phyloP scores from a whole-genome alignment of 2,888 invertebrate genomes.

The Conchocele bisecta region DNA sequence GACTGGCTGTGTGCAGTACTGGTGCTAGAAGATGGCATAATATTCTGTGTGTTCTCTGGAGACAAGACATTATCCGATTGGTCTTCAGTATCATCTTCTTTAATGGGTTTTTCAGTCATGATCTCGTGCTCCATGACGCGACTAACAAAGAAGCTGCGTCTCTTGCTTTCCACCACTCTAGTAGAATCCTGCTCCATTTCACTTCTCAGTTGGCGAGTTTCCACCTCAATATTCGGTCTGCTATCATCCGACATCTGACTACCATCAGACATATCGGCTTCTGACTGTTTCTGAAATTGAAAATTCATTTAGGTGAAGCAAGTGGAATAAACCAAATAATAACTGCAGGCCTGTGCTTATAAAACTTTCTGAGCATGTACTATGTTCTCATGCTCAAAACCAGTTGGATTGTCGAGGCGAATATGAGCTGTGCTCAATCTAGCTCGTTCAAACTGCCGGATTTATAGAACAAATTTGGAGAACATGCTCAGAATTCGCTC shows the following conservation, averaged over 20 bases:
- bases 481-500: too few relatives aligned
- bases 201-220: constrained; percentile 55
- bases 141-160: constrained; percentile 71
- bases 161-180: constrained; percentile 69
- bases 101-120: constrained; percentile 67
- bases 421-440: too few relatives aligned
- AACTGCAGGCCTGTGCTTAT: too few relatives aligned
- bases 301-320: background rate
- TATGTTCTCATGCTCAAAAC: too few relatives aligned
- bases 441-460: too few relatives aligned
- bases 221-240: constrained; percentile 54
- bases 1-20: constrained; percentile 27
- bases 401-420: too few relatives aligned
- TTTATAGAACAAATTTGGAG: too few relatives aligned
- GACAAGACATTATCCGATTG: constrained; percentile 39
- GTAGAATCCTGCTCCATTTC: constrained; percentile 50
- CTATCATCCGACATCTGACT: constrained; percentile 37
- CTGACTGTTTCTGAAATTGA: constrained; percentile 57
- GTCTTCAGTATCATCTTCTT: constrained; percentile 72
- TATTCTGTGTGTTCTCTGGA: constrained; percentile 56
- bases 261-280: constrained; percentile 31
- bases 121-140: constrained; percentile 63
- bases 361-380: too few relatives aligned
- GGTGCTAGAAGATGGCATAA: constrained; percentile 35
- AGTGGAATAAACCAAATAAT: background rate